Base-by-base conservation (phyloP, 2,888 invertebrate species). In the Drosophila basisetae region DNA sequence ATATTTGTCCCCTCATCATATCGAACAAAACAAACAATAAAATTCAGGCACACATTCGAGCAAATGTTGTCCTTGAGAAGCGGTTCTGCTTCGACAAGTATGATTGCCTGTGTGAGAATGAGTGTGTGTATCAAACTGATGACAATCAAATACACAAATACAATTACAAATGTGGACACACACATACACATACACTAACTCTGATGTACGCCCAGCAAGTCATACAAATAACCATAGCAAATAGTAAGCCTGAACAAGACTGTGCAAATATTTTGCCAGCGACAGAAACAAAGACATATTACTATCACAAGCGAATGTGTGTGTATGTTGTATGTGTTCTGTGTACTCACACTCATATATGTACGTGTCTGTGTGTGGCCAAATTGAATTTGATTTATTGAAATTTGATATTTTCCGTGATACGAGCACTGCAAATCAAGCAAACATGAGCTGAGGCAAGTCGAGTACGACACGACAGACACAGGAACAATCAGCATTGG, bases 331-430 rank as follows among this genome's bases (percentile, higher is more conserved):
- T 68, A 55, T 76, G 67, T 70, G 74, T 53, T 80, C 58, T 72
- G 68, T 60, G 47, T 77, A 39, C 55, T 37, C 39, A 30, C 55
- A 56, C 39, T 28, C n/a, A 39, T 39, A 56, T 56, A 56, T 56
- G 28, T 58, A 54, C 69, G 65, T 78, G 72, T 60, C 52, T 76
- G 64, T 79, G 65, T 86, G 68, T 69, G 80, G 75, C 81, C 84
- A 91, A 91, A 92, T 91, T 92, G 86, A 92, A 91, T 91, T 91
- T 92, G 92, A 91, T 91, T 91, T 92, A 92, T 91, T 92, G 91
- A 91, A 91, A 91, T 91, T 91, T 91, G 91, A 91, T 91, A 90
- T 90, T 83, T 89, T 88, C 89, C 82, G 82, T 87, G 90, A 89
- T 89, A 89, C 81, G 82, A 86, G 87, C 78, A 78, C 75, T 80